Base-by-base conservation (phyloP, 2,888 invertebrate species). In the Aphodius sticticus region DNA sequence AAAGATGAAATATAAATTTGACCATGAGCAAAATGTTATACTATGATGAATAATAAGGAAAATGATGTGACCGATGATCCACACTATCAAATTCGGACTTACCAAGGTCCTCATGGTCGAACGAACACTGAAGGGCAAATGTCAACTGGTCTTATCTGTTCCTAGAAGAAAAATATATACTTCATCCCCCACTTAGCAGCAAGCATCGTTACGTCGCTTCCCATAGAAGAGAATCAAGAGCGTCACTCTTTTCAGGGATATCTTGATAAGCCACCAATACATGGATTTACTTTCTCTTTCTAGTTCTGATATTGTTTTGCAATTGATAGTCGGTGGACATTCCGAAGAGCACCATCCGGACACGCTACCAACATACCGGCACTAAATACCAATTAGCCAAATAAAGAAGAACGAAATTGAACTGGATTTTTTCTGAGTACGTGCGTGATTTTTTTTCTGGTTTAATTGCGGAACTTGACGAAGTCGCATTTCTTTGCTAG, bases 131-230 rank as follows among this genome's bases (percentile, higher is more conserved):
- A 75, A 80, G 82, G 83, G 81, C 79, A 81, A 82, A 79, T 82
- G 78, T 76, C 78, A 81, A 84, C 83, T 84, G 83, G 35, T 81
- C 76, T 77, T 53, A 76, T 81, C 76, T 75, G 76, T 79, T 77
- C 76, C 76, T 82, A 81, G 82, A 82, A 76, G 81, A 82, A 82
- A 84, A 82, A 81, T 84, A 83, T 84, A 84, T 84, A 84, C 81
- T 82, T 83, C 82, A 83, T 81, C 83, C 83, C 84, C 84, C 84
- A 82, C 82, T 82, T 81, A 70, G 53, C 16, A 38, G 74, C 36
- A 35, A 35, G n/a, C 76, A 12, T 16, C 12, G 36, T 36, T 36
- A 16, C 69, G 26, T 37, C 79, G 70, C 79, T 77, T 80, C 79
- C 75, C 79, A 53, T 76, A 79, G 77, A 35, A 69, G 72, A 71